A percentile compares a stretch with the other conserved stretches of the same genome.
Evolutionary conservation across 2,888 invertebrate species (phyloP).

Genomic region (Sisyra nigra): DNA sequence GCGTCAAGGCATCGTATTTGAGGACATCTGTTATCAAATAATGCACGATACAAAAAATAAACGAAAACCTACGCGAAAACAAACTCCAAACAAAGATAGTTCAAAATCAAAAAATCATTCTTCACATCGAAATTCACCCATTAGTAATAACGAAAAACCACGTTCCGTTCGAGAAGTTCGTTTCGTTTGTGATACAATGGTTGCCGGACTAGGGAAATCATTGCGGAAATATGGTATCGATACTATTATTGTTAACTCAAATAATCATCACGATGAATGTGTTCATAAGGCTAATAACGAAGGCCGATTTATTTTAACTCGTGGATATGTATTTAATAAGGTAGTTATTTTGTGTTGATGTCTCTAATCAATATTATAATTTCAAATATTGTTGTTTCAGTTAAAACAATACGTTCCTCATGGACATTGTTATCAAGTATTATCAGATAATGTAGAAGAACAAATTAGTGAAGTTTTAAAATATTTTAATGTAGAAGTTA

Average conservation of each 20-base stretch:
- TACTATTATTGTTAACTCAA: conserved; percentile 32
- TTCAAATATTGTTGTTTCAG: conserved; percentile 16
- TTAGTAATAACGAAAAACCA: background rate
- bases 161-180: conserved; percentile 17
- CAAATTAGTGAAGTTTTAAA: conserved; percentile 50
- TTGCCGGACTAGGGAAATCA: conserved; percentile 40
- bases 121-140: conserved; percentile 16
- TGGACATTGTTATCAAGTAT: conserved; percentile 41
- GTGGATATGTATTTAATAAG: conserved; percentile 28
- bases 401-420: conserved; percentile 33
- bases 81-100: conserved; percentile 7
- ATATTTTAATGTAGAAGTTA: conserved; percentile 46
- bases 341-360: conserved; percentile 18
- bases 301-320: conserved; percentile 36
- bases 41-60: conserved; percentile 33
- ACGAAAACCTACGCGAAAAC: conserved; percentile 23
- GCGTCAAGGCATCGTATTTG: conserved; percentile 39
- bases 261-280: conserved; percentile 32
- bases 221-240: conserved; percentile 47
- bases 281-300: conserved; percentile 32
- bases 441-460: conserved; percentile 33
- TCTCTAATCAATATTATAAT: background rate
- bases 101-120: conserved; percentile 22
- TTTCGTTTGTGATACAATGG: conserved; percentile 43
- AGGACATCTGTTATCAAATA: conserved; percentile 42